These are phyloP conservation scores for Exephanes ischioxanthus DNA, from an alignment of 2,888 invertebrate species.

Conservation along the genomic window DNA sequence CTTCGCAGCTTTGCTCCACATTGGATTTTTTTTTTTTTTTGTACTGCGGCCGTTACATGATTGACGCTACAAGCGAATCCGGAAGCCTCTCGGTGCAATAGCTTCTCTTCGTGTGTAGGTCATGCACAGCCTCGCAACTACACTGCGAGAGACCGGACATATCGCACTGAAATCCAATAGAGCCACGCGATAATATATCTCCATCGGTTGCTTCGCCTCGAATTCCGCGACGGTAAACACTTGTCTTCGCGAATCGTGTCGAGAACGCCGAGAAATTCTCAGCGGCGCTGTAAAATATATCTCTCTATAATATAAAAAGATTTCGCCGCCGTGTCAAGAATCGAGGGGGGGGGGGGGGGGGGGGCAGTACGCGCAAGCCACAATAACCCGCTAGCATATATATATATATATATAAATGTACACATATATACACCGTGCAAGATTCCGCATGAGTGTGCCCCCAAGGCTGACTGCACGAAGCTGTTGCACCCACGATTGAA, in stretches of 20 bases:
- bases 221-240: slow-evolving; percentile 63
- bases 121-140: neutral
- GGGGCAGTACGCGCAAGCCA: no score
- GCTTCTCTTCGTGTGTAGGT: slow-evolving; percentile 5
- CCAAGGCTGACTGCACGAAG: slow-evolving; percentile 10
- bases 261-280: slow-evolving; percentile 59
- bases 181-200: slow-evolving; percentile 2
- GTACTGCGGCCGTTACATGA: slow-evolving; percentile 40
- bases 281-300: neutral
- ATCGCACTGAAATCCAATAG: slow-evolving; percentile 31
- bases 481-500: neutral
- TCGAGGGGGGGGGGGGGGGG: no score
- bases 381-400: no score
- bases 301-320: no score
- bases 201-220: slow-evolving; percentile 24
- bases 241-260: slow-evolving; percentile 50
- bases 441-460: slow-evolving; percentile 2
- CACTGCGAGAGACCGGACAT: slow-evolving; percentile 22
- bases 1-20: slow-evolving; percentile 61
- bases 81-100: slow-evolving; percentile 61
- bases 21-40: slow-evolving; percentile 10
- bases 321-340: no score
- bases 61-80: slow-evolving; percentile 57
- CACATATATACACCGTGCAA: neutral
- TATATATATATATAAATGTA: no score